Conservation (phyloP, 92 coral and sea anemone genomes). For the Zoanthus sansibaricus region DNA sequence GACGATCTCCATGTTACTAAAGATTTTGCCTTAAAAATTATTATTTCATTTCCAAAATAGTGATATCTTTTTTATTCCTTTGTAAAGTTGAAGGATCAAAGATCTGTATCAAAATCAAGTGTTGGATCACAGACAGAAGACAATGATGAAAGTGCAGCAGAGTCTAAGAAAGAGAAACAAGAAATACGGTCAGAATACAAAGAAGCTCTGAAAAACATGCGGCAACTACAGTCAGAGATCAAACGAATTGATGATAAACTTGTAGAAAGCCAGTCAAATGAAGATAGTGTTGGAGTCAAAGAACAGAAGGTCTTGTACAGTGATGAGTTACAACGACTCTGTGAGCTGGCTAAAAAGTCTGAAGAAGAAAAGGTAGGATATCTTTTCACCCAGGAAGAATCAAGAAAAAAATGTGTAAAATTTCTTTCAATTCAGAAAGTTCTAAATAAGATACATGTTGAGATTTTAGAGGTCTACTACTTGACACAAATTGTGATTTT, state of each 20-base stretch:
- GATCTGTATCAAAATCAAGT: constrained; percentile 42
- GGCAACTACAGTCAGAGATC: constrained; percentile 69
- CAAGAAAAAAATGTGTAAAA: too few relatives aligned
- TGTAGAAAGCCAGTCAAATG: constrained; percentile 55
- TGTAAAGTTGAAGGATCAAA: constrained; percentile 34
- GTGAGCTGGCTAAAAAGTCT: constrained; percentile 65
- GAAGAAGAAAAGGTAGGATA: constrained; percentile 81
- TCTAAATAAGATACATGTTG: too few relatives aligned
- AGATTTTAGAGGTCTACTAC: too few relatives aligned
- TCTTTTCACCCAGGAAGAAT: too few relatives aligned
- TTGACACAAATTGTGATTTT: too few relatives aligned
- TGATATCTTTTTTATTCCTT: not conserved
- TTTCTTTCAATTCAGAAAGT: too few relatives aligned
- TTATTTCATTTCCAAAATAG: not conserved
- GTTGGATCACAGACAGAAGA: constrained; percentile 80
- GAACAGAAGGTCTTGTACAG: constrained; percentile 72
- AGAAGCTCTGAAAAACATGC: constrained; percentile 68
- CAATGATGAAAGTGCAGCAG: constrained; percentile 59
- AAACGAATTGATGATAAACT: constrained; percentile 75
- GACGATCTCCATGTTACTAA: too few relatives aligned
- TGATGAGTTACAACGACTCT: constrained; percentile 68
- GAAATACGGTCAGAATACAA: constrained; percentile 78
- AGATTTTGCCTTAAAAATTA: not conserved
- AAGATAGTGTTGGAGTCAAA: constrained; percentile 46
- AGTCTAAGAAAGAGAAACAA: constrained; percentile 66